A percentile compares a stretch with the other conserved stretches of the same genome.
phyloP scores from a whole-genome alignment of 1,140 invertebrate species.

The Drosophila auraria region DNA sequence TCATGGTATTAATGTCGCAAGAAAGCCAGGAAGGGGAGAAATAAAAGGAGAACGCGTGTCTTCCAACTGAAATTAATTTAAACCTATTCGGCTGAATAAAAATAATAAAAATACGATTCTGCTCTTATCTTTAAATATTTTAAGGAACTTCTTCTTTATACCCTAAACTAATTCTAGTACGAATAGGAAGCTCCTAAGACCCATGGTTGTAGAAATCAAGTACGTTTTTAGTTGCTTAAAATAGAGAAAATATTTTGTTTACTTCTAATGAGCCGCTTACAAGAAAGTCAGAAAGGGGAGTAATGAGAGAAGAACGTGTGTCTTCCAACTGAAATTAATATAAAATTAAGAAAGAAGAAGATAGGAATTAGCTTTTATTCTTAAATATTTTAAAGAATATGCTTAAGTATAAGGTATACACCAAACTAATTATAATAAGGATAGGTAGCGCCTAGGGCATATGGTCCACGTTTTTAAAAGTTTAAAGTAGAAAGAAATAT shows the following conservation, averaged over 20 bases:
- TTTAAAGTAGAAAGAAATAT: not conserved
- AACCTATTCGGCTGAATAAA: not conserved
- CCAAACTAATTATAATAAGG: not conserved
- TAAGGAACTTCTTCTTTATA: not conserved
- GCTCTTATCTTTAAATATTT: not conserved
- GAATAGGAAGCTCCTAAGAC: no score
- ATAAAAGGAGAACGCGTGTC: not conserved
- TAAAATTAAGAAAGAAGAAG: not conserved
- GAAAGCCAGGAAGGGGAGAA: not conserved
- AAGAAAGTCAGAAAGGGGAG: conserved; percentile 1
- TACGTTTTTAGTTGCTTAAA: not conserved
- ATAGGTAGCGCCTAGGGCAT: not conserved
- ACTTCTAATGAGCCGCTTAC: not conserved
- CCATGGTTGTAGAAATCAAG: not conserved
- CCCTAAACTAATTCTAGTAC: not conserved
- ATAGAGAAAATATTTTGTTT: not conserved
- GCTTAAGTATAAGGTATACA: not conserved
- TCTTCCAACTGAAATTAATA: not conserved
- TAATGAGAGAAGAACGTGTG: not conserved
- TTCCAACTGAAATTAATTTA: not conserved
- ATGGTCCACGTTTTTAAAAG: not conserved
- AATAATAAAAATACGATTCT: not conserved
- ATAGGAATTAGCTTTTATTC: not conserved
- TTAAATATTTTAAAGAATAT: not conserved
- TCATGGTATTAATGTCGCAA: conserved; percentile 78